phyloP scores from a whole-genome alignment of 1,140 invertebrate genomes.

The Paraescarpia echinospica region DNA sequence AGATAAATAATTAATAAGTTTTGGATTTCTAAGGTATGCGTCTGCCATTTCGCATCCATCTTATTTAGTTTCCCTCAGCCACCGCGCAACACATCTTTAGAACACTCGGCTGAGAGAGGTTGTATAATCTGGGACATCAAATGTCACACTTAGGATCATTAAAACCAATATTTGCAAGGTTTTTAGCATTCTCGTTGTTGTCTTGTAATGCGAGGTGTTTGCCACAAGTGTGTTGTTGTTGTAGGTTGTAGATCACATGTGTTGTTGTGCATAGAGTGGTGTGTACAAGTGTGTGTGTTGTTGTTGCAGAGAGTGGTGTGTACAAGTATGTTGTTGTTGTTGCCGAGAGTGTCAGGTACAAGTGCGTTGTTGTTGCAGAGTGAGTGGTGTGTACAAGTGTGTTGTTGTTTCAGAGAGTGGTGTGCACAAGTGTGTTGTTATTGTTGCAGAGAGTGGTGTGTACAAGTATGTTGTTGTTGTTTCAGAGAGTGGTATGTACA shows the following conservation, averaged over 20 bases:
- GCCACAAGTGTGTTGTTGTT: not conserved
- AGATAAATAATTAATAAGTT: too few relatives aligned
- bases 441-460: not conserved
- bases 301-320: too few relatives aligned
- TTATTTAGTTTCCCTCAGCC: too few relatives aligned
- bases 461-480: not conserved
- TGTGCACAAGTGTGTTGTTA: not conserved
- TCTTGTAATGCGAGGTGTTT: not conserved
- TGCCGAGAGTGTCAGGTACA: not conserved
- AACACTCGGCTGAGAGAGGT: too few relatives aligned
- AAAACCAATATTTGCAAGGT: not conserved
- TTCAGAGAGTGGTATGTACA: constrained; percentile 49
- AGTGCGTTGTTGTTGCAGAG: not conserved
- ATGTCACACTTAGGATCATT: too few relatives aligned
- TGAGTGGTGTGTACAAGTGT: not conserved
- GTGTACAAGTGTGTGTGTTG: too few relatives aligned
- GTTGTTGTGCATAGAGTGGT: not conserved
- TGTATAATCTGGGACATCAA: too few relatives aligned
- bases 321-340: not conserved
- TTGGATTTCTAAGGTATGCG: too few relatives aligned
- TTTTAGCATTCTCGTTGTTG: not conserved
- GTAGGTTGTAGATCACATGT: not conserved
- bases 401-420: not conserved
- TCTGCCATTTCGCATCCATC: too few relatives aligned
- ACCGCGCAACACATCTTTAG: too few relatives aligned